phyloP scores from a whole-genome alignment of 2,797 vertebrate species.

The Sparus aurata region DNA sequence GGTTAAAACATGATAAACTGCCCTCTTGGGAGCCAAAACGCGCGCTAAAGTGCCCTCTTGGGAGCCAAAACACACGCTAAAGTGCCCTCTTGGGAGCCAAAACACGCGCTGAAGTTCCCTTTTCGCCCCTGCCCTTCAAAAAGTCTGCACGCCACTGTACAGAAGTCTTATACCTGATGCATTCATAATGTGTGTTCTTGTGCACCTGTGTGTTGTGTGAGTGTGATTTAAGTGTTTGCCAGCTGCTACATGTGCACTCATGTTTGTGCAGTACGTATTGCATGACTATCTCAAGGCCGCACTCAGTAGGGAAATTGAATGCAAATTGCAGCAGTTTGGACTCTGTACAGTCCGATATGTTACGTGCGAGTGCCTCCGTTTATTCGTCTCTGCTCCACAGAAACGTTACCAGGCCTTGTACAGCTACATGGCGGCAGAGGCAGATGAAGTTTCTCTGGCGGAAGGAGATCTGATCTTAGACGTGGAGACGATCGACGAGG shows the following conservation, averaged over 20 bases:
- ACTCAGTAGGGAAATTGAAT: slow-evolving; percentile 27
- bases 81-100: too few relatives aligned
- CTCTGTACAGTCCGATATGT: not conserved
- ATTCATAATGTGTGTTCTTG: not conserved
- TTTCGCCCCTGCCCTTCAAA: too few relatives aligned
- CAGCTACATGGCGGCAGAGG: slow-evolving; percentile 92
- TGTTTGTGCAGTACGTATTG: not conserved
- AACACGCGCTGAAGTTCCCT: too few relatives aligned
- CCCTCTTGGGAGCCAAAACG: too few relatives aligned
- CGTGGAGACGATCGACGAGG: slow-evolving; percentile 95
- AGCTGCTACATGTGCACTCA: not conserved
- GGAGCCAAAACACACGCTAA: too few relatives aligned
- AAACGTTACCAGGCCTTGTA: slow-evolving; percentile 93
- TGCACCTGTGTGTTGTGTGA: not conserved
- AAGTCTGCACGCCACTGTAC: too few relatives aligned
- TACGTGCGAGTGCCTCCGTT: not conserved
- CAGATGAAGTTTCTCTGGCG: slow-evolving; percentile 94
- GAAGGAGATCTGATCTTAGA: slow-evolving; percentile 94
- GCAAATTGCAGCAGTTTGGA: slow-evolving; percentile 29
- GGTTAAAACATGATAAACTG: too few relatives aligned
- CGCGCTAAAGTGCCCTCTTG: too few relatives aligned
- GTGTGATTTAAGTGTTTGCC: too few relatives aligned
- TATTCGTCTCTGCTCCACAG: slow-evolving; percentile 67
- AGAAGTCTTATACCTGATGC: not conserved
- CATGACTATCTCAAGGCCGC: not conserved